These are phyloP conservation scores for Lysandra coridon DNA, from an alignment of 2,888 invertebrate genomes.

Conservation along the genomic window DNA sequence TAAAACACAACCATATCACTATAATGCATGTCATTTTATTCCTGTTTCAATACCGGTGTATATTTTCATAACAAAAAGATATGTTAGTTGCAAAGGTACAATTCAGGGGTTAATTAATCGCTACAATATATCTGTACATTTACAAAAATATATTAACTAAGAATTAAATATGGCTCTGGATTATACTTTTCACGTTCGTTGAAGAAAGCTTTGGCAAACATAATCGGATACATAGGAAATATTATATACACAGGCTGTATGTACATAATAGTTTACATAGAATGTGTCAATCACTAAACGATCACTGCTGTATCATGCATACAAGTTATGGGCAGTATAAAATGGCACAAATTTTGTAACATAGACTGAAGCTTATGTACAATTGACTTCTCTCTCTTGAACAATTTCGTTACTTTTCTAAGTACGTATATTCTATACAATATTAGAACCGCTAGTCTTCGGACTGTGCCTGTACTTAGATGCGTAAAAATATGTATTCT, in stretches of 20 bases:
- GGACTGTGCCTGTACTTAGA: constrained; percentile 22
- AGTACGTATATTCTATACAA: constrained; percentile 25
- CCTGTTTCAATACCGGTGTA: constrained; percentile 37
- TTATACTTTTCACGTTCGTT: constrained; percentile 49
- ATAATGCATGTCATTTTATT: constrained; percentile 30
- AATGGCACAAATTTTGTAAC: constrained; percentile 75
- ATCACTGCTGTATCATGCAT: background rate
- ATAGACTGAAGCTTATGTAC: constrained; percentile 41
- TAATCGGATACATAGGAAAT: constrained; percentile 34
- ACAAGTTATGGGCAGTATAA: constrained; percentile 38
- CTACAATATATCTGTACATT: constrained; percentile 59
- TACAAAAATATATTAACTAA: constrained; percentile 72
- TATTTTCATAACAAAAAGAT: constrained; percentile 44
- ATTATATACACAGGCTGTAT: constrained; percentile 17
- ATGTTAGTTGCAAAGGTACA: constrained; percentile 49
- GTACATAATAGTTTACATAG: constrained; percentile 22
- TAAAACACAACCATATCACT: constrained; percentile 51
- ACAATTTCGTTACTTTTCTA: constrained; percentile 27
- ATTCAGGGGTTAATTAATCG: constrained; percentile 49
- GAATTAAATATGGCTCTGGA: constrained; percentile 62
- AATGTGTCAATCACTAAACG: constrained; percentile 31
- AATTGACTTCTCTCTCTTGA: constrained; percentile 31
- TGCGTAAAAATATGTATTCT: background rate
- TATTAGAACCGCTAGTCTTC: constrained; percentile 18
- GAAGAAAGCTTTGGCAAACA: constrained; percentile 52